Conservation (phyloP, 2,113 vertebrate species). For the Nesoenas mayeri region DNA sequence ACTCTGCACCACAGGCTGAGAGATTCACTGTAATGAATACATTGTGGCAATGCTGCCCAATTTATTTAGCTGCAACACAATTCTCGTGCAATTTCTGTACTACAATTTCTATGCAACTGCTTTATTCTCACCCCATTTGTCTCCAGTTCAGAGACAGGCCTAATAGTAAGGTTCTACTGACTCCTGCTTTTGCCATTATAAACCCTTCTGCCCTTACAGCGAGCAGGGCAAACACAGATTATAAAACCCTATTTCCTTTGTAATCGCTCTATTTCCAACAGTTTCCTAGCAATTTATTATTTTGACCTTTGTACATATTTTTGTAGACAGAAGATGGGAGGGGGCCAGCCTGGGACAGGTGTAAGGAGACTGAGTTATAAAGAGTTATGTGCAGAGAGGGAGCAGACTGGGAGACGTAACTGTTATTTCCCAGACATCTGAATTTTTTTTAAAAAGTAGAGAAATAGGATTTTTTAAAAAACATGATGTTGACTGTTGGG, state of each 20-base stretch:
- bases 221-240: background rate
- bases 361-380: background rate
- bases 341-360: background rate
- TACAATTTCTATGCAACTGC: background rate
- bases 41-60: background rate
- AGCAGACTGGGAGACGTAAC: background rate
- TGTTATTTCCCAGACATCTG: background rate
- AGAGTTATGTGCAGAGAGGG: background rate
- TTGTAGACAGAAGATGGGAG: background rate
- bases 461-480: background rate
- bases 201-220: background rate
- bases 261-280: background rate
- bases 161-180: background rate
- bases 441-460: background rate
- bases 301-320: constrained; percentile 16
- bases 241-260: background rate
- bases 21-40: background rate
- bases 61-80: background rate
- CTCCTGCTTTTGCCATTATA: background rate
- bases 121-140: background rate
- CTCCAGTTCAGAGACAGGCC: background rate
- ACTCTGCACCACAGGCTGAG: background rate
- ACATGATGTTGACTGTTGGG: fast-evolving
- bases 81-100: background rate
- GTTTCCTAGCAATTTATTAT: background rate